Base-by-base conservation (phyloP, 2,797 vertebrate species). In the Knipowitschia caucasica region DNA sequence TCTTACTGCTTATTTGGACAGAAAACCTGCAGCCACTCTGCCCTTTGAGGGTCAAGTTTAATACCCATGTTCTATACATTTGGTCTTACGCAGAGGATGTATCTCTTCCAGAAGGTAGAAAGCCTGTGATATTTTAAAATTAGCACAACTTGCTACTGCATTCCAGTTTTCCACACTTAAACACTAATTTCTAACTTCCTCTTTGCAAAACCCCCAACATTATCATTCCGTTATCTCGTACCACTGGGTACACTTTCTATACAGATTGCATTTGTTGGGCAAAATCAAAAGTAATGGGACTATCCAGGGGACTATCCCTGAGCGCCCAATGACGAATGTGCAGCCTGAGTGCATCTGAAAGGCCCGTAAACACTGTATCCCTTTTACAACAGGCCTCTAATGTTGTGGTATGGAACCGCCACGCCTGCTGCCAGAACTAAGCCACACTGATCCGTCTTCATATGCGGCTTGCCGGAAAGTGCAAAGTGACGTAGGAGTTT, bases 221-320 rank as follows among this genome's bases (percentile, higher is more conserved):
- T 54, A 44, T 58, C 14, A 14, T 44, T 5, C 20, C 7, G 29
- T 31, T 29, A 40, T 20, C 43, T 27, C 3, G 9, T 36, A n/a
- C 50, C 49, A 14, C 30, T 9, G 45, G 46, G 33, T 24, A 31
- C 4, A 50, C 59, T 59, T 53, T 2, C 54, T 11, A 57, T 42
- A 43, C 53, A 25, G 57, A 47, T 62, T 4, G 5, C 50, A 51
- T 69, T 66, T 43, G 46, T 64, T 14, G 9, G 0, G 53, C 27
- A 33, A 61, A 71, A 45, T 52, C 34, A 10, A 70, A 71, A 59
- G 30, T 59, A 44, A 21, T 53, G 2, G 4, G 57, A 50, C 62
- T 58, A 60, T 67, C 52, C 57, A 3, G 20, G 42, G 56, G 21
- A 68, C 29, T 45, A 52, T 58, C 30, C 15, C 24, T n/a, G 24